These are phyloP conservation scores for Diadema setosum DNA, from an alignment of 35 echinoderm and acorn worm species.

Conservation along the genomic window DNA sequence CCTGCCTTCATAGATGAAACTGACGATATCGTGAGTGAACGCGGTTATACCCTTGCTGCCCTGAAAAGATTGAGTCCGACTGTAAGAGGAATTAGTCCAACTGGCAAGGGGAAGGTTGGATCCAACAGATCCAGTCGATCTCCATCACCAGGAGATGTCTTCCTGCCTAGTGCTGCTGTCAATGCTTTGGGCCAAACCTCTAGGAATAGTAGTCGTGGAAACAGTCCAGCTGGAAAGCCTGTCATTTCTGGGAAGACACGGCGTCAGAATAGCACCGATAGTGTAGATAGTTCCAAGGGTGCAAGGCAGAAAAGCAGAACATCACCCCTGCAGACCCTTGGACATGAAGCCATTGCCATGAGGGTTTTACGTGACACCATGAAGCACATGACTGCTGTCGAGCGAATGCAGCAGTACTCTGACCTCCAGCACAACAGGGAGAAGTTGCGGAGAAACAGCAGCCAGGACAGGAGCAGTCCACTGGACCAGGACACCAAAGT, in stretches of 20 bases:
- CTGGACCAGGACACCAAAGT: slow-evolving; percentile 11
- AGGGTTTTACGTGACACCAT: slow-evolving; percentile 86
- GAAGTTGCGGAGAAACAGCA: background rate
- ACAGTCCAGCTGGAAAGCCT: background rate
- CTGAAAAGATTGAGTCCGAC: slow-evolving; percentile 2
- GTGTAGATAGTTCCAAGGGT: background rate
- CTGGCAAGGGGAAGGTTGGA: slow-evolving; percentile 18
- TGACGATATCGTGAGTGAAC: slow-evolving; percentile 40
- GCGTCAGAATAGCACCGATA: slow-evolving; percentile 20
- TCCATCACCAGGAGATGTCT: slow-evolving; percentile 66
- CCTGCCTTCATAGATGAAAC: slow-evolving; percentile 80
- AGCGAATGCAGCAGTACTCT: slow-evolving; percentile 78
- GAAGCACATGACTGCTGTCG: slow-evolving; percentile 94
- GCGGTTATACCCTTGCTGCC: background rate
- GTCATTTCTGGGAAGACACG: slow-evolving; percentile 22
- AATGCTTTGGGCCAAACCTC: background rate
- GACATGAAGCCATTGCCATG: slow-evolving; percentile 84
- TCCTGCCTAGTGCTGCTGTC: slow-evolving; percentile 48
- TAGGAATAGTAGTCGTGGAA: background rate
- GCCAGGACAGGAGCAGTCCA: background rate
- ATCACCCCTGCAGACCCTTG: background rate
- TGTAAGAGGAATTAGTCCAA: background rate
- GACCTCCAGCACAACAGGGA: slow-evolving; percentile 14
- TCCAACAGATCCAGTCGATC: slow-evolving; percentile 61
- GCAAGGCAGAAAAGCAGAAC: slow-evolving; percentile 10